phyloP scores from a whole-genome alignment of 1,140 invertebrate species.

The Drosophila subobscura region DNA sequence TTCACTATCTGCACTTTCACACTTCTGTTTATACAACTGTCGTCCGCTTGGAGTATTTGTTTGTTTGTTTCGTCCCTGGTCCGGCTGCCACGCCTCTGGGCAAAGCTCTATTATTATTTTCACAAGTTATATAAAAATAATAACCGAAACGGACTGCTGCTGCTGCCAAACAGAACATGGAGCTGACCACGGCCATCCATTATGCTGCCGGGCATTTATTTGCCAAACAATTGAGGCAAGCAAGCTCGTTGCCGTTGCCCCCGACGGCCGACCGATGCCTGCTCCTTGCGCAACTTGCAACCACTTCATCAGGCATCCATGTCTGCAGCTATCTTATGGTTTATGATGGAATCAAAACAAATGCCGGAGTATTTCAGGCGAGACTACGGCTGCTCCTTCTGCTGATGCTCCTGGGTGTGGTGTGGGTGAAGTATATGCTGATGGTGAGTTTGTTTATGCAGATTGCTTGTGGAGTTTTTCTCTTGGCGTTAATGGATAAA shows the following conservation, averaged over 20 bases:
- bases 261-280: background rate
- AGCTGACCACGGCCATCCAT: slow-evolving; percentile 62
- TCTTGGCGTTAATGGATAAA: slow-evolving; percentile 77
- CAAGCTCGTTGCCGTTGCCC: background rate
- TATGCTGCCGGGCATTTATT: slow-evolving; percentile 79
- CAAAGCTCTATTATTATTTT: slow-evolving; percentile 75
- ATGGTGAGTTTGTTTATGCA: slow-evolving; percentile 81
- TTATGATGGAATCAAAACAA: slow-evolving; percentile 81
- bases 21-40: slow-evolving; percentile 81
- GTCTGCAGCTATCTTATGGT: slow-evolving; percentile 75
- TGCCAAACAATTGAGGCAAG: slow-evolving; percentile 72
- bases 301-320: slow-evolving; percentile 72
- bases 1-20: slow-evolving; percentile 78
- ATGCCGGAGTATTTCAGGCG: slow-evolving; percentile 49
- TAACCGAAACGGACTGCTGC: slow-evolving; percentile 47
- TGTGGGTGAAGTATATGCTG: slow-evolving; percentile 20
- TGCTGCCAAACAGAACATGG: slow-evolving; percentile 3
- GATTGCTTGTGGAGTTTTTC: slow-evolving; percentile 75
- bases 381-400: slow-evolving; percentile 1
- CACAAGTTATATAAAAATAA: slow-evolving; percentile 82
- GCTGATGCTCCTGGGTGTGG: slow-evolving; percentile 14
- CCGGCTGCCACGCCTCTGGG: slow-evolving; percentile 17
- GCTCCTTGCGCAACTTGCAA: slow-evolving; percentile 65
- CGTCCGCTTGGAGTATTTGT: slow-evolving; percentile 50
- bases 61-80: slow-evolving; percentile 36